phyloP scores from a whole-genome alignment of 2,888 invertebrate species.

The Taphrorychus bicolor region DNA sequence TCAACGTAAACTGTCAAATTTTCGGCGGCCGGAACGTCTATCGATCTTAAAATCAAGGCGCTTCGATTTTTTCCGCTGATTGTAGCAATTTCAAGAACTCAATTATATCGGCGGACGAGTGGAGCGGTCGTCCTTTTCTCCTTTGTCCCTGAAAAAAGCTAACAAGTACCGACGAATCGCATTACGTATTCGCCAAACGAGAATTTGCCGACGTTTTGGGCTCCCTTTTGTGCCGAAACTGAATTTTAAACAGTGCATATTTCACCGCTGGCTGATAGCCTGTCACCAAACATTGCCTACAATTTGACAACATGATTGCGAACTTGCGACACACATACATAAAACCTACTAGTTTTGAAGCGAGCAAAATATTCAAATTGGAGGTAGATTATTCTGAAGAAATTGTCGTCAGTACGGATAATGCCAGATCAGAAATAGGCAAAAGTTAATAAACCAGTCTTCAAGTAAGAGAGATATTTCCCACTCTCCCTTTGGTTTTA shows the following conservation, averaged over 20 bases:
- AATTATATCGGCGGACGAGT: slow-evolving; percentile 35
- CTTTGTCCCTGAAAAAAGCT: slow-evolving; percentile 28
- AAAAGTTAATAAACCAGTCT: too few relatives aligned
- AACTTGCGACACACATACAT: slow-evolving; percentile 44
- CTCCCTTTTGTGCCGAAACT: slow-evolving; percentile 48
- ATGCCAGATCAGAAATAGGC: too few relatives aligned
- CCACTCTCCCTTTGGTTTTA: too few relatives aligned
- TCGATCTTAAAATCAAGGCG: slow-evolving; percentile 26
- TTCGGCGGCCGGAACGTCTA: slow-evolving; percentile 1
- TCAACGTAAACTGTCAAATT: not conserved
- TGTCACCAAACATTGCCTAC: slow-evolving; percentile 53
- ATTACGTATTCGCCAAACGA: slow-evolving; percentile 46
- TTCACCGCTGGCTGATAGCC: slow-evolving; percentile 52
- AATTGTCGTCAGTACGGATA: too few relatives aligned
- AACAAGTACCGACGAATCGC: slow-evolving; percentile 41
- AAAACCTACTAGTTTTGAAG: too few relatives aligned
- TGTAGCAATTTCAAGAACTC: slow-evolving; percentile 34
- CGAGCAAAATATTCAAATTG: too few relatives aligned
- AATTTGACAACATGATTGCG: slow-evolving; percentile 57
- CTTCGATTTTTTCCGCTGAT: slow-evolving; percentile 26
- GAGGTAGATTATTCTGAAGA: too few relatives aligned
- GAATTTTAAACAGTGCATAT: slow-evolving; percentile 56
- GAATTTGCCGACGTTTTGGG: slow-evolving; percentile 46
- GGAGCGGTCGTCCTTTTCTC: slow-evolving; percentile 18
- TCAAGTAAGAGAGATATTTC: too few relatives aligned